Base-by-base conservation (phyloP, 2,797 vertebrate species). In the Lophotriccus pileatus region DNA sequence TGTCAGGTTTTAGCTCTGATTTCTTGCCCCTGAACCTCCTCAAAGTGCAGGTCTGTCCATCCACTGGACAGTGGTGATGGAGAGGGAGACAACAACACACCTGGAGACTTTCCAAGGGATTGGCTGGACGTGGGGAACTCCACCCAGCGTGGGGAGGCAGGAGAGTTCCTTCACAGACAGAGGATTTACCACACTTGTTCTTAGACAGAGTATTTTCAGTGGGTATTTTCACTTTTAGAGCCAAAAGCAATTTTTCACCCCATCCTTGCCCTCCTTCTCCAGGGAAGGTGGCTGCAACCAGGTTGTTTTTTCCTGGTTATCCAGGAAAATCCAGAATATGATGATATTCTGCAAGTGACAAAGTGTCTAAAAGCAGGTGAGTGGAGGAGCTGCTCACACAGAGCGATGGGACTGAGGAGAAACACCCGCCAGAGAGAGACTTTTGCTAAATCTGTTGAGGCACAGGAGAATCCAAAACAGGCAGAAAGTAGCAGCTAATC, bases 21-120 rank as follows among this genome's bases (percentile, higher is more conserved):
- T 63, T 68, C 32, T 27, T 64, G 13, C 37, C 58, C 58, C 36
- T 20, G 36, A 37, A 28, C 12, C 58, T 60, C 36, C 59, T 27
- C 59, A 30, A 14, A 60, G 22, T 10, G 43, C 68, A 18, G 47
- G 39, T n/a, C 3, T 49, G 36, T 56, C 59, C 46, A 34, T 44
- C 36, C 47, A 2, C 13, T 0, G 1, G 39, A 0, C 0, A 12
- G 27, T 22, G 67, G 30, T 1, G 13, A n/a, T 6, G 58, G 67
- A 55, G 21, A 25, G 41, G 58, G 32, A 37, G 53, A 25, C 60
- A 12, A 43, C 2, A 10, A 32, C 47, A 9, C 14, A 23, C 17
- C n/a, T 37, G 3, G 25, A 30, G 47, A 34, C 50, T 64, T 37
- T 6, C 8, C 2, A 1, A 0, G 3, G 49, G 64, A 47, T 50